Conservation (phyloP, 2,888 invertebrate species). For the Incurvaria masculella region DNA sequence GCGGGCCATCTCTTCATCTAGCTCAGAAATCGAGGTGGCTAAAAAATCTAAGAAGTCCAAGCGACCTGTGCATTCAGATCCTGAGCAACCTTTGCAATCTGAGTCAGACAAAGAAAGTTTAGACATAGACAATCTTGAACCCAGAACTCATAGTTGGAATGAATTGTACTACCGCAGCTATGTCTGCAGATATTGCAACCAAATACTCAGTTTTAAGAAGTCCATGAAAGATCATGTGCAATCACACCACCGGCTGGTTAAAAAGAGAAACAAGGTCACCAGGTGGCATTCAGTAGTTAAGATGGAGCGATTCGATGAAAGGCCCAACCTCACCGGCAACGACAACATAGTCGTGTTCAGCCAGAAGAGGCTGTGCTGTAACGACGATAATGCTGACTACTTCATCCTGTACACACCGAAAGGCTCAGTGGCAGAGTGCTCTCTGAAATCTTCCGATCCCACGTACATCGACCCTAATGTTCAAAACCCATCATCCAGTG, state of each 20-base stretch:
- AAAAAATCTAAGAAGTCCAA: too few relatives aligned
- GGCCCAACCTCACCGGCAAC: not conserved
- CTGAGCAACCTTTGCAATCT: too few relatives aligned
- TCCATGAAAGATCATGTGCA: not conserved
- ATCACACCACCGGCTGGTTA: not conserved
- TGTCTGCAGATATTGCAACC: not conserved
- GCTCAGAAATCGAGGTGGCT: too few relatives aligned
- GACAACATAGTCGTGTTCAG: not conserved
- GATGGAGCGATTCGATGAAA: not conserved
- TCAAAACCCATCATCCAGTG: too few relatives aligned
- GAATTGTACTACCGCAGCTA: not conserved
- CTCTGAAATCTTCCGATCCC: too few relatives aligned
- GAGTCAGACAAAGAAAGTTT: too few relatives aligned
- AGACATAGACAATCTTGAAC: too few relatives aligned
- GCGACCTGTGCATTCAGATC: too few relatives aligned
- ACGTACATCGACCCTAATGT: not conserved
- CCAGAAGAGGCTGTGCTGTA: not conserved
- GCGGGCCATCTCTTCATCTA: too few relatives aligned
- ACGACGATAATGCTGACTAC: not conserved
- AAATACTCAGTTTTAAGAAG: not conserved
- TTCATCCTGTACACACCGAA: not conserved
- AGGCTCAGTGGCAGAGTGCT: not conserved
- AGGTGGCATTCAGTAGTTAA: not conserved
- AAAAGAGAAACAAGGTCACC: not conserved
- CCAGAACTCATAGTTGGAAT: too few relatives aligned